These are phyloP conservation scores for Zeugodacus cucurbitae DNA, from an alignment of 1,140 invertebrate genomes.

Conservation along the genomic window DNA sequence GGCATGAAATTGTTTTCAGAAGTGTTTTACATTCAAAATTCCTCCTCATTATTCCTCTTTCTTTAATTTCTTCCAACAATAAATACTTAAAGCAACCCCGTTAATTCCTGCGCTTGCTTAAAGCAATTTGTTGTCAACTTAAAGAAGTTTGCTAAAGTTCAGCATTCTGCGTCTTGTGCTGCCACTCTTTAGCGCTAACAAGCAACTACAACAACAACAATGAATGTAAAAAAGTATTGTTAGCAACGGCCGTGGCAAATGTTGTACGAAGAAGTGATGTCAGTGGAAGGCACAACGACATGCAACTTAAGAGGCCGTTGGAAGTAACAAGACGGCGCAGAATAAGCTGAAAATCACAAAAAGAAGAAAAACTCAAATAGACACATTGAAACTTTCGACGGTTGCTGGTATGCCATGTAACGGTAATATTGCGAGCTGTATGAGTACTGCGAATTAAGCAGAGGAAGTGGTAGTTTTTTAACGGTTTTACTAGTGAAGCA, in stretches of 20 bases:
- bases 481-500: neutral
- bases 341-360: neutral
- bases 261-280: conserved; percentile 17
- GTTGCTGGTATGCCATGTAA: neutral
- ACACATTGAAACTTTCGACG: neutral
- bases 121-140: neutral
- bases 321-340: conserved; percentile 4
- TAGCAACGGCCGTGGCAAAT: neutral
- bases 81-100: neutral
- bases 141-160: neutral
- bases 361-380: neutral
- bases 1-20: too few relatives aligned
- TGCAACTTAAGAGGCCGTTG: neutral
- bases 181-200: neutral
- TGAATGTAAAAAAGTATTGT: neutral
- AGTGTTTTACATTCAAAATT: too few relatives aligned
- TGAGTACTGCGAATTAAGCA: neutral
- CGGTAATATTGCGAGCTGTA: neutral
- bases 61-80: neutral
- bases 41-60: too few relatives aligned
- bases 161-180: neutral
- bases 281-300: conserved; percentile 10
- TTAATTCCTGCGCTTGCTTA: neutral
- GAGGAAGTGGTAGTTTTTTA: neutral
- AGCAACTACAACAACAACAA: neutral